Conservation (phyloP, 2,888 invertebrate genomes). For the Hipparchia sbordonii region DNA sequence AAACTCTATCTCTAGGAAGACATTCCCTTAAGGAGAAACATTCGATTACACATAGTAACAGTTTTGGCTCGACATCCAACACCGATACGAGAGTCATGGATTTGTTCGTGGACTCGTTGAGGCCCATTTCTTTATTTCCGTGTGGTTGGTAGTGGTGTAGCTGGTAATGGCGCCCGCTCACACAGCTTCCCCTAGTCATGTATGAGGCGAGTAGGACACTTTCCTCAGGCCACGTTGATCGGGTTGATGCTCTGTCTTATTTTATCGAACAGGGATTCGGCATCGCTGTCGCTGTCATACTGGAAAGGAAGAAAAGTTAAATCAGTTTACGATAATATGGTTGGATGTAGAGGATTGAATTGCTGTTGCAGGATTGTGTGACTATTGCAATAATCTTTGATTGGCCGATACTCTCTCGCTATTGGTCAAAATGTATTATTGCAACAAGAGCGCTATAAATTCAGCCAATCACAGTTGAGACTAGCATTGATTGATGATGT, state of each 20-base stretch:
- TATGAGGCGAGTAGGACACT: neutral
- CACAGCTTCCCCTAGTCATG: neutral
- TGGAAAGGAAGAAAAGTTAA: conserved; percentile 26
- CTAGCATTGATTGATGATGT: no score
- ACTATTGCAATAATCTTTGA: no score
- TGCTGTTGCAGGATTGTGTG: no score
- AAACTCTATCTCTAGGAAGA: neutral
- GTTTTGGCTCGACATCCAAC: conserved; percentile 2
- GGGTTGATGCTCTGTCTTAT: conserved; percentile 51
- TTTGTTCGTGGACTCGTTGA: neutral
- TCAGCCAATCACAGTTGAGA: no score
- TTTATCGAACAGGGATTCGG: conserved; percentile 60
- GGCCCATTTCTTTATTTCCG: neutral
- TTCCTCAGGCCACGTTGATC: conserved; percentile 62
- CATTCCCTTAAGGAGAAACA: neutral
- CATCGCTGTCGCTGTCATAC: conserved; percentile 56
- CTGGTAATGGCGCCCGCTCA: neutral
- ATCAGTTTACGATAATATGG: neutral
- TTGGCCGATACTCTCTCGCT: no score
- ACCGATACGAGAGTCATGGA: neutral
- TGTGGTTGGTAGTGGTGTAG: neutral
- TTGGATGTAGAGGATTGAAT: neutral
- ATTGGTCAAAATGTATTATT: no score
- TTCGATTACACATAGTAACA: neutral
- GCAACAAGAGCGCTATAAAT: no score